Percentiles rank a stretch among this genome's conserved stretches.
Evolutionary conservation across 2,797 vertebrate species (phyloP).

Genomic region (Acomys russatus): DNA sequence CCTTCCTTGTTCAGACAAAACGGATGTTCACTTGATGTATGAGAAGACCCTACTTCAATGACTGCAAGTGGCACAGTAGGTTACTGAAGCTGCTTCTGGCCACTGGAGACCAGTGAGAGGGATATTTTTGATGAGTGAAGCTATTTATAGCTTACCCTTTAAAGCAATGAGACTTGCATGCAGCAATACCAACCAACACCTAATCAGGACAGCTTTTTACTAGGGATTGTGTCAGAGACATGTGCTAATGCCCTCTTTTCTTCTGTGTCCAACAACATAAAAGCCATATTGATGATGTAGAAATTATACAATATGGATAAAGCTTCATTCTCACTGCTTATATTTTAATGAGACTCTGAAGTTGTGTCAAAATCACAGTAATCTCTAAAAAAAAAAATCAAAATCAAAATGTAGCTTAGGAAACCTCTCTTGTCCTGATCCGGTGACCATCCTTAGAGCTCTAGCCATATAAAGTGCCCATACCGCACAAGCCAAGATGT

Average conservation of each 20-base stretch:
- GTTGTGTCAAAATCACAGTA: conserved; percentile 74
- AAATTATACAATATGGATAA: conserved; percentile 71
- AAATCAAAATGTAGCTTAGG: background rate
- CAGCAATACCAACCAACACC: conserved; percentile 71
- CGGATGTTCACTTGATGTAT: conserved; percentile 89
- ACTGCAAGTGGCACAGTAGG: conserved; percentile 90
- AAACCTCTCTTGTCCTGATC: background rate
- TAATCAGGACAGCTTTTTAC: conserved; percentile 80
- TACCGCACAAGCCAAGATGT: background rate
- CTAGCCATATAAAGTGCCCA: background rate
- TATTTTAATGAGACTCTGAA: conserved; percentile 68
- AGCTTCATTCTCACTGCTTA: conserved; percentile 65
- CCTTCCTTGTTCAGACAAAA: conserved; percentile 89
- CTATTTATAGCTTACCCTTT: conserved; percentile 69
- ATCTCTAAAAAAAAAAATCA: conserved; percentile 13
- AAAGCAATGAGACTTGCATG: conserved; percentile 66
- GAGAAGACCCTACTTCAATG: conserved; percentile 89
- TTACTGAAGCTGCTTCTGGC: conserved; percentile 89
- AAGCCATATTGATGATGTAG: conserved; percentile 71
- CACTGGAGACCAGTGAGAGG: conserved; percentile 89
- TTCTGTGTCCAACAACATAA: conserved; percentile 82
- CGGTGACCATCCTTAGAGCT: background rate
- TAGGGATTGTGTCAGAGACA: conserved; percentile 77
- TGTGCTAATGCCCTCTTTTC: conserved; percentile 81
- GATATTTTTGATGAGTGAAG: conserved; percentile 56